phyloP scores from a whole-genome alignment of 2,113 vertebrate species.

The Catagonus wagneri region DNA sequence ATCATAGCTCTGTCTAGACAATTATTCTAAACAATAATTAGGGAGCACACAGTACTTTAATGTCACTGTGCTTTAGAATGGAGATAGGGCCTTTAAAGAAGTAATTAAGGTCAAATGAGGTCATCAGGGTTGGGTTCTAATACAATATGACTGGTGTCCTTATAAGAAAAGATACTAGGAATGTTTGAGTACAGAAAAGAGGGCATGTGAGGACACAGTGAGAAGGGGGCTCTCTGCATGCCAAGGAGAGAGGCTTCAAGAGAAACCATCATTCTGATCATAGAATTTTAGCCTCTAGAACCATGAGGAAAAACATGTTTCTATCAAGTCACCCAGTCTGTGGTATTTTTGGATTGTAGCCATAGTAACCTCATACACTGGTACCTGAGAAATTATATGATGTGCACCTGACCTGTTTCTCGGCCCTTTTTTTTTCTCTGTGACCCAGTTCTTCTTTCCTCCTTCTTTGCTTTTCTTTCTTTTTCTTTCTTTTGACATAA shows the following conservation, averaged over 20 bases:
- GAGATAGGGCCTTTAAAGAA: not conserved
- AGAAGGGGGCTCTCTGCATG: too few relatives aligned
- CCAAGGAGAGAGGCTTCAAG: too few relatives aligned
- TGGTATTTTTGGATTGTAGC: not conserved
- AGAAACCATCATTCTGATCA: not conserved
- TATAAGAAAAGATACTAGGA: not conserved
- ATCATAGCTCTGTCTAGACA: not conserved
- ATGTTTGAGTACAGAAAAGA: too few relatives aligned
- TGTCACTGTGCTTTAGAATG: not conserved
- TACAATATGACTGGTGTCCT: not conserved
- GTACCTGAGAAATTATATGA: not conserved
- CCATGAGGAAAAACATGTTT: not conserved
- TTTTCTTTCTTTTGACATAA: not conserved
- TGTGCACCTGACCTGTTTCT: not conserved
- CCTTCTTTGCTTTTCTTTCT: not conserved
- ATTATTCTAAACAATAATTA: not conserved
- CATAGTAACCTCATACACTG: not conserved
- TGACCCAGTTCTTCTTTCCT: not conserved
- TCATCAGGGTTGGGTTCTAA: not conserved
- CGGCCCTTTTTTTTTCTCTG: not conserved
- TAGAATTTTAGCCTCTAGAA: not conserved
- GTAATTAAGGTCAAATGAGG: not conserved
- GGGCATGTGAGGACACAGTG: too few relatives aligned
- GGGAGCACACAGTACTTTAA: not conserved
- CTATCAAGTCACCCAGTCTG: not conserved